A percentile compares a stretch with the other conserved stretches of the same genome.
These are phyloP conservation scores for Poecilobothrus nobilitatus DNA, from an alignment of 2,888 invertebrate genomes.

Conservation along the genomic window DNA sequence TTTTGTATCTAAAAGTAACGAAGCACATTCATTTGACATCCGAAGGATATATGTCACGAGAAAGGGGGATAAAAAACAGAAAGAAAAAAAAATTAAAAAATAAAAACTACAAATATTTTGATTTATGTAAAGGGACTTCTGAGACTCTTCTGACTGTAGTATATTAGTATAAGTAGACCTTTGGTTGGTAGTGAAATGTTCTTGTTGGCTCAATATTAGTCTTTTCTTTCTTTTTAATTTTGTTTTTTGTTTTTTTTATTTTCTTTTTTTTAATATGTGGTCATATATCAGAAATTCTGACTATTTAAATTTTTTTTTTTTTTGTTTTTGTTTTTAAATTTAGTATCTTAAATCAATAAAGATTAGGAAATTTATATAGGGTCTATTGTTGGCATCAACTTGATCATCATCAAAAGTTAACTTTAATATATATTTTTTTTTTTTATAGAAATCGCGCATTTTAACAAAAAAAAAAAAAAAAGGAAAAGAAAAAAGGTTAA, in stretches of 20 bases:
- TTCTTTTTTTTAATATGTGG: neutral
- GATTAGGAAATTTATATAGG: neutral
- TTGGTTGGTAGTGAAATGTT: too few relatives aligned
- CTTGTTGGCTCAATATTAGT: too few relatives aligned
- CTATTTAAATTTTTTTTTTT: neutral
- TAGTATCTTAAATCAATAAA: slow-evolving; percentile 1
- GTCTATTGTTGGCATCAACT: neutral
- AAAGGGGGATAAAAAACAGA: neutral
- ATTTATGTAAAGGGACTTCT: slow-evolving; percentile 20
- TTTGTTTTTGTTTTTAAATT: neutral
- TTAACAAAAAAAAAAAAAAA: neutral
- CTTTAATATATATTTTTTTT: too few relatives aligned
- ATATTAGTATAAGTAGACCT: too few relatives aligned
- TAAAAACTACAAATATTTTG: slow-evolving; percentile 9
- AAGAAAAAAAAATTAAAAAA: neutral
- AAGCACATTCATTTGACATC: slow-evolving; percentile 15
- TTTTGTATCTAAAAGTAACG: neutral
- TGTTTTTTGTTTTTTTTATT: too few relatives aligned
- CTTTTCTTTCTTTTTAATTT: too few relatives aligned
- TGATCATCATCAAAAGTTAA: neutral
- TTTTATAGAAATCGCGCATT: neutral
- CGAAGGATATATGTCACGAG: slow-evolving; percentile 19
- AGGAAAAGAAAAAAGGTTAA: neutral
- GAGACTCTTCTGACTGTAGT: neutral
- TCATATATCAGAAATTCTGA: neutral